Conservation (phyloP, 2,797 vertebrate species). For the Aselliscus stoliczkanus region DNA sequence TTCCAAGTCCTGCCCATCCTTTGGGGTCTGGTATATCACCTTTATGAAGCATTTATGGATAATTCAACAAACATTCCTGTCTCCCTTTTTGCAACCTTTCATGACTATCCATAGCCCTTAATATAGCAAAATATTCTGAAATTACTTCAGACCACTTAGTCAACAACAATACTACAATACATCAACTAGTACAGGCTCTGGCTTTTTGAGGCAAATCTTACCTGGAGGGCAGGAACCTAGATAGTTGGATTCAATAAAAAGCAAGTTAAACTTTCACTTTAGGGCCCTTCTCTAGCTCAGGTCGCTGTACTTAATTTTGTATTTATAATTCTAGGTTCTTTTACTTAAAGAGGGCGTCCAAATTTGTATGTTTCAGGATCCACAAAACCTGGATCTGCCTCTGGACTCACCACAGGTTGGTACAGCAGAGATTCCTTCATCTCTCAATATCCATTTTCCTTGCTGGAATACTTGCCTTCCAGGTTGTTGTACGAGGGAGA, state of each 20-base stretch:
- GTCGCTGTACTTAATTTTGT: not conserved
- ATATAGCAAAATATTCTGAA: not conserved
- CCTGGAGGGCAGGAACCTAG: not conserved
- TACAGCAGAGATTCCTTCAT: not conserved
- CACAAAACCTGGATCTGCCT: not conserved
- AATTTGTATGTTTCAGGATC: not conserved
- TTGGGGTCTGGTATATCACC: not conserved
- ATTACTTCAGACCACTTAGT: not conserved
- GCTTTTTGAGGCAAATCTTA: not conserved
- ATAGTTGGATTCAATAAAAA: not conserved
- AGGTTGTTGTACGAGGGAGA: not conserved
- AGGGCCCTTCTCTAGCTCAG: not conserved
- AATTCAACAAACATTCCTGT: not conserved
- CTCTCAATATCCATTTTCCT: not conserved
- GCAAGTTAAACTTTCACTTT: not conserved
- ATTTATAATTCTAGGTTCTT: not conserved
- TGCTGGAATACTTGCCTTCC: not conserved
- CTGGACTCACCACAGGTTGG: not conserved
- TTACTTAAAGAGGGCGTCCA: not conserved
- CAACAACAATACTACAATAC: not conserved
- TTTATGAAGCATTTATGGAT: not conserved
- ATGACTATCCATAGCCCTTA: not conserved
- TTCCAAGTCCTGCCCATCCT: not conserved
- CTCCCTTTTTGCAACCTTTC: not conserved
- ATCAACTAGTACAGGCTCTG: not conserved